phyloP scores from a whole-genome alignment of 2,888 invertebrate species.

The Caenorhabditis drosophilae region DNA sequence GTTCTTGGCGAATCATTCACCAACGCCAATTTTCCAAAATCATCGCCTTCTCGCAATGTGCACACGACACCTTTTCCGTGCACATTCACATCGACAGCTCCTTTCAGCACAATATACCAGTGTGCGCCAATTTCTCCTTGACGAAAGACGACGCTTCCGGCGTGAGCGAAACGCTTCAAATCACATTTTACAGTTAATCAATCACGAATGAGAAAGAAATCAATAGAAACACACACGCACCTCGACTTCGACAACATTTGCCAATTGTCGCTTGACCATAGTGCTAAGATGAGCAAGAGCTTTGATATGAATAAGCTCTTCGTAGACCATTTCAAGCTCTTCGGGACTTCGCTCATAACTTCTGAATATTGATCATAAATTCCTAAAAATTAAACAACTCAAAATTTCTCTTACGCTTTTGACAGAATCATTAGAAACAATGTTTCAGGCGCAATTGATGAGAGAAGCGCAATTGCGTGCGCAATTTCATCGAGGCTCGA shows the following conservation, averaged over 20 bases:
- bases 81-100: slow-evolving; percentile 84
- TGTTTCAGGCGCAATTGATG: slow-evolving; percentile 81
- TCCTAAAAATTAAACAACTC: no score
- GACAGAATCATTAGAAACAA: slow-evolving; percentile 81
- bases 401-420: slow-evolving; percentile 77
- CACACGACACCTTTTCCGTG: slow-evolving; percentile 84
- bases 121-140: slow-evolving; percentile 83
- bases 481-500: slow-evolving; percentile 49
- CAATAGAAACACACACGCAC: not conserved
- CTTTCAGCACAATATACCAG: slow-evolving; percentile 84
- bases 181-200: no score
- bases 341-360: slow-evolving; percentile 80
- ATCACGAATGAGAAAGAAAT: not conserved
- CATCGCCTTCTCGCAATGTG: slow-evolving; percentile 83
- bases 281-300: slow-evolving; percentile 82
- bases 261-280: slow-evolving; percentile 74
- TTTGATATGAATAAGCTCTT: slow-evolving; percentile 82
- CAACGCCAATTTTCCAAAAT: slow-evolving; percentile 84
- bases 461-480: slow-evolving; percentile 74
- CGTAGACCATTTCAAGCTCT: slow-evolving; percentile 83
- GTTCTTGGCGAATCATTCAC: slow-evolving; percentile 85
- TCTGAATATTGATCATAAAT: slow-evolving; percentile 74
- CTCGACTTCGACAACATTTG: slow-evolving; percentile 81
- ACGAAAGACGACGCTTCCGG: slow-evolving; percentile 74
- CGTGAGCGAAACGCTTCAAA: slow-evolving; percentile 15